Percentiles rank a stretch among this genome's conserved stretches.
Conservation (phyloP, 2,888 invertebrate species). For the Nowickia ferox region DNA sequence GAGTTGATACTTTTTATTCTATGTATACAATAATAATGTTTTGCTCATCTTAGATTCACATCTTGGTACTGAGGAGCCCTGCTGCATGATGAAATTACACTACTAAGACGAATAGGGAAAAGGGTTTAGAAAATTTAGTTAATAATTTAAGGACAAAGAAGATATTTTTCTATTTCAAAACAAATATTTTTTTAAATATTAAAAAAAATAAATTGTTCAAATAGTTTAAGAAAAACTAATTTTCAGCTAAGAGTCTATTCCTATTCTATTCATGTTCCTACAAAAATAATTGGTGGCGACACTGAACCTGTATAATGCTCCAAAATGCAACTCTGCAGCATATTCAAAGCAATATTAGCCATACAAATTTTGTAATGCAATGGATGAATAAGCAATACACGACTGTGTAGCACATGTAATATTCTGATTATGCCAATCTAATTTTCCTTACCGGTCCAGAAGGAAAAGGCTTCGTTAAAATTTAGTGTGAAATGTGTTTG, state of each 20-base stretch:
- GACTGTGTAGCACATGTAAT: slow-evolving; percentile 36
- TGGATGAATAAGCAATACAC: no score
- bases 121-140: background rate
- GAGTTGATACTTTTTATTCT: slow-evolving; percentile 55
- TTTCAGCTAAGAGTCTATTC: no score
- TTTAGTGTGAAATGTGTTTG: slow-evolving; percentile 11
- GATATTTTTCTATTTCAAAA: background rate
- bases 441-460: slow-evolving; percentile 8
- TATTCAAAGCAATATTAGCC: background rate
- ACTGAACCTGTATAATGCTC: no score
- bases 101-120: background rate
- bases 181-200: background rate
- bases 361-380: background rate
- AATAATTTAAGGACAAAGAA: background rate
- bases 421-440: slow-evolving; percentile 41
- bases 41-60: slow-evolving; percentile 23
- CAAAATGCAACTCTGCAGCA: no score
- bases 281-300: no score
- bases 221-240: background rate
- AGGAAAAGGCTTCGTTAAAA: slow-evolving; percentile 30
- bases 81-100: background rate
- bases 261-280: no score
- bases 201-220: background rate
- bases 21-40: background rate
- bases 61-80: background rate